These are phyloP conservation scores for Poeciliopsis occidentalis DNA, from an alignment of 2,113 vertebrate genomes.

Conservation along the genomic window DNA sequence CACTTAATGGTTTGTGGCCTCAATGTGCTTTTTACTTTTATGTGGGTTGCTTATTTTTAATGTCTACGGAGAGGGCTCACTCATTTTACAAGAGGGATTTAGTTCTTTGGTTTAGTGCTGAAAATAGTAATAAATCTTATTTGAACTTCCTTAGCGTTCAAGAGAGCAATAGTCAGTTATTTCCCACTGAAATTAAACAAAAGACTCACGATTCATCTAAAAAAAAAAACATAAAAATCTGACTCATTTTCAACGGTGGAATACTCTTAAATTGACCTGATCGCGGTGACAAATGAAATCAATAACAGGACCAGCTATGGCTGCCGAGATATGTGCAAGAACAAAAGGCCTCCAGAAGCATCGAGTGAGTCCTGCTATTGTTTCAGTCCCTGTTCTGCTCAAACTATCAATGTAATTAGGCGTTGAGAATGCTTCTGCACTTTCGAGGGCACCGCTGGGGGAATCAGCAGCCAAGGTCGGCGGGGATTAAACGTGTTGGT, in stretches of 20 bases:
- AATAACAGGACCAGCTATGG: background rate
- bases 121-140: no score
- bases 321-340: background rate
- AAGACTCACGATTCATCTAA: background rate
- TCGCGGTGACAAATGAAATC: background rate
- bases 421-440: conserved; percentile 37
- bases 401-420: conserved; percentile 29
- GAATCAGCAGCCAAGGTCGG: conserved; percentile 28
- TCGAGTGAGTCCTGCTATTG: background rate
- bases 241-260: background rate
- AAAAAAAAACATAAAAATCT: background rate
- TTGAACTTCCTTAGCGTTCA: no score
- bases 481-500: conserved; percentile 40
- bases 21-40: no score
- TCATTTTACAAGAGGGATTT: no score
- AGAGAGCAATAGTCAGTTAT: background rate
- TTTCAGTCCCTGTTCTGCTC: conserved; percentile 9
- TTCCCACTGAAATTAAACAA: background rate
- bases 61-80: no score
- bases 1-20: no score
- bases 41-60: no score
- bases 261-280: background rate
- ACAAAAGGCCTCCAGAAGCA: background rate
- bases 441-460: conserved; percentile 12
- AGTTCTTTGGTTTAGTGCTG: no score